Percentiles rank a stretch among this genome's conserved stretches.
phyloP scores from a whole-genome alignment of 2,113 vertebrate genomes.

The Leucopsar rothschildi region DNA sequence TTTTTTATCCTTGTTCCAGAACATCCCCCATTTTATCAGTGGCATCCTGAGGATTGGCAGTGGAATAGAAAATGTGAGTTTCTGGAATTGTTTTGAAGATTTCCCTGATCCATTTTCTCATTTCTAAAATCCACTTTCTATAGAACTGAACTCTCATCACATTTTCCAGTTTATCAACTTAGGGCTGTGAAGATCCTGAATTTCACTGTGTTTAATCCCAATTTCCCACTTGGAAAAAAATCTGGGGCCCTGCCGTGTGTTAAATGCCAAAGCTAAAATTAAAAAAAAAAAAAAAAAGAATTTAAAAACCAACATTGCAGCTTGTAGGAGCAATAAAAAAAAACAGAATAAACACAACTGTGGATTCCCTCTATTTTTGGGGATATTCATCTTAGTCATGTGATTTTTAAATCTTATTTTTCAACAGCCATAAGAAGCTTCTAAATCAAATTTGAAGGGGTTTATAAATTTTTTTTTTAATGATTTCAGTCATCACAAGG shows the following conservation, averaged over 20 bases:
- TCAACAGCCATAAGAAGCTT: not conserved
- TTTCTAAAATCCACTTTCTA: not conserved
- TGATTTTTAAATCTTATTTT: not conserved
- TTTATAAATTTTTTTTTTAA: not conserved
- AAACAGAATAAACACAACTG: not conserved
- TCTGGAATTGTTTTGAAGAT: not conserved
- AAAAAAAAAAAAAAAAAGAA: not conserved
- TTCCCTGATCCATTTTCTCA: not conserved
- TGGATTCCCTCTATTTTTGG: not conserved
- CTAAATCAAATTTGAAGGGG: not conserved
- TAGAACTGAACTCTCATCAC: rapidly evolving
- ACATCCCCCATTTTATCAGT: slow-evolving; percentile 55
- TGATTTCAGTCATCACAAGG: not conserved
- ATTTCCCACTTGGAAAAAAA: not conserved
- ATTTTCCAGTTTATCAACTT: not conserved
- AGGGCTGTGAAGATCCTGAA: not conserved
- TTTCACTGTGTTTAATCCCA: not conserved
- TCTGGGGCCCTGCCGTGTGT: not conserved
- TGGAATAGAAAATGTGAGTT: slow-evolving; percentile 71
- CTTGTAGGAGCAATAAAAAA: not conserved
- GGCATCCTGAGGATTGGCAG: slow-evolving; percentile 70
- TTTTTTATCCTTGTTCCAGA: not conserved
- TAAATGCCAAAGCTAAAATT: not conserved
- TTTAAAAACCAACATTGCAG: not conserved
- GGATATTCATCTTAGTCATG: not conserved